Evolutionary conservation across 2,888 invertebrate genomes (phyloP), one percentile per base, ranked within the genome.

Genomic region (Rhyacophila evoluta): DNA sequence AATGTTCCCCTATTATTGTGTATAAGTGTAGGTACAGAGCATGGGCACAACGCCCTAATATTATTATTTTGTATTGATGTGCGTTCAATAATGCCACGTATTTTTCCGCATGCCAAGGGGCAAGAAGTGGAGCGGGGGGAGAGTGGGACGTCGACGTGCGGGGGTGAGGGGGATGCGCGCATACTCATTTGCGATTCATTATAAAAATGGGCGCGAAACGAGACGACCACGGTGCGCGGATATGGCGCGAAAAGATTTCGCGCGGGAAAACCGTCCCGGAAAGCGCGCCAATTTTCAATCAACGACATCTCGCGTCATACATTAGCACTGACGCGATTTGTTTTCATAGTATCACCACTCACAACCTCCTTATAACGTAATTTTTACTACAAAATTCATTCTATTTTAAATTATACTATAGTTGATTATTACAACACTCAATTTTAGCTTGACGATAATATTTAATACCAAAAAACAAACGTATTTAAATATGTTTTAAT

Each of bases 31-130:
- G 41, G 41, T 33, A 12, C 29, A 8, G 55, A 37, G 33, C 11
- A 11, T 12, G 15, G 72, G 72, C 71, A 74, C 73, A 39, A 68
- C 70, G 75, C 76, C 79, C 80, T 76, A 80, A 82, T 82, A 82
- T 82, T 82, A 82, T 82, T 82, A 82, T 82, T 82, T 80, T 82
- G 82, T 82, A 82, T 82, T 82, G 82, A 82, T 82, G 82, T 80
- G 80, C 82, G 82, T 80, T 82, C 82, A 82, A 82, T 82, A 82
- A 81, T 80, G 80, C 80, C 82, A 79, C 80, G 82, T 82, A 82
- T 82, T 82, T 82, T 82, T 82, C 82, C 82, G 82, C 82, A 82
- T 82, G 80, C 82, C 80, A 75, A 25, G 39, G 36, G 70, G 73
- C 69, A 1, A 27, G 25, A 41, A 67, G 33, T 37, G 15, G 72